phyloP scores from a whole-genome alignment of 2,113 vertebrate genomes.

The Trematomus loennbergii region DNA sequence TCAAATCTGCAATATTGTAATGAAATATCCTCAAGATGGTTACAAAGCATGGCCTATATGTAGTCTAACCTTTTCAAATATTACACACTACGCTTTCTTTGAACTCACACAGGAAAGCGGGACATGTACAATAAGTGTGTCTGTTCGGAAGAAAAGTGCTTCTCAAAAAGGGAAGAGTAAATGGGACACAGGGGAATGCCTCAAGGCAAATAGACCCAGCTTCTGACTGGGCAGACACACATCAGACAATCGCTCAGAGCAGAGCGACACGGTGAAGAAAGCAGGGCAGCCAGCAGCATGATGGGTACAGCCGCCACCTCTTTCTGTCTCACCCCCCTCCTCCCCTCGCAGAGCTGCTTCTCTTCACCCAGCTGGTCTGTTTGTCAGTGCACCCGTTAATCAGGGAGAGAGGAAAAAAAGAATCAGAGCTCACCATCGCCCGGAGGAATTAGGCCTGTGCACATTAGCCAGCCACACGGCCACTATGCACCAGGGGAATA shows the following conservation, averaged over 20 bases:
- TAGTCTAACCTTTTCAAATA: conserved; percentile 15
- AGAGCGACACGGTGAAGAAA: conserved; percentile 55
- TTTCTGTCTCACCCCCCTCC: conserved; percentile 38
- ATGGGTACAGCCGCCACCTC: conserved; percentile 35
- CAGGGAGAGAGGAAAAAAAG: conserved; percentile 57
- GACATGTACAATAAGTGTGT: neutral
- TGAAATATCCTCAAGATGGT: neutral
- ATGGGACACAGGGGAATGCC: conserved; percentile 54
- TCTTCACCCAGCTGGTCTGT: conserved; percentile 72
- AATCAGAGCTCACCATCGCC: conserved; percentile 64
- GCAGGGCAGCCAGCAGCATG: conserved; percentile 53
- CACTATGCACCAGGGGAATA: conserved; percentile 56
- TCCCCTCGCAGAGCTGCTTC: conserved; percentile 56
- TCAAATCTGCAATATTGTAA: neutral
- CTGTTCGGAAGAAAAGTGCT: conserved; percentile 12
- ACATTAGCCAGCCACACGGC: conserved; percentile 64
- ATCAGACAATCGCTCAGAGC: conserved; percentile 50
- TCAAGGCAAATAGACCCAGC: conserved; percentile 39
- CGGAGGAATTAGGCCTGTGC: conserved; percentile 66
- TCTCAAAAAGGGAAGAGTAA: conserved; percentile 30
- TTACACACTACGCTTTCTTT: conserved; percentile 6
- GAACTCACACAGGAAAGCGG: conserved; percentile 10
- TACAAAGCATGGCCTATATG: conserved; percentile 10
- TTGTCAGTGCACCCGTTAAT: conserved; percentile 78
- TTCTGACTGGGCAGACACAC: conserved; percentile 45